These are phyloP conservation scores for Catharus minimus DNA, from an alignment of 2,113 vertebrate species.

Conservation along the genomic window DNA sequence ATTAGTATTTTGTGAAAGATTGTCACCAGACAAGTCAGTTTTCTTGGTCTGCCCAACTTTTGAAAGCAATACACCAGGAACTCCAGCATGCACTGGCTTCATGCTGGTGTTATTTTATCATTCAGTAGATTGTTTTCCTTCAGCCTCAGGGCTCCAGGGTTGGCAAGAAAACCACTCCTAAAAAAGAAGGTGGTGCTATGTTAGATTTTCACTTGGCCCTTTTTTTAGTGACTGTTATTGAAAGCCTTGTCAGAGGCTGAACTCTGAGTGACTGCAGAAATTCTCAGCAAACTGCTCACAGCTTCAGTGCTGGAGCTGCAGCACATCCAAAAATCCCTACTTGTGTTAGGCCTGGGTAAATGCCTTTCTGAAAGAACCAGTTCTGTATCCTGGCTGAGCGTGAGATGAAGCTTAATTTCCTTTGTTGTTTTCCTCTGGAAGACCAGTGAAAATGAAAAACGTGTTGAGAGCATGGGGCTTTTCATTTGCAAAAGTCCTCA, in stretches of 20 bases:
- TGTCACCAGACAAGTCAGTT: neutral
- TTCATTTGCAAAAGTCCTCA: slow-evolving; percentile 63
- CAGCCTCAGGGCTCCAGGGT: neutral
- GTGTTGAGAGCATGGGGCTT: slow-evolving; percentile 24
- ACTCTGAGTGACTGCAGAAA: neutral
- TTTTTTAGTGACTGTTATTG: neutral
- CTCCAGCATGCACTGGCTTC: neutral
- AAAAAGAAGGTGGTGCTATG: neutral
- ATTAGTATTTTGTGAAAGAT: neutral
- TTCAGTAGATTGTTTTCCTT: neutral
- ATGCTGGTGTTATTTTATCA: neutral
- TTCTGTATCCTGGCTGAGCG: slow-evolving; percentile 38
- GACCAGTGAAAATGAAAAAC: slow-evolving; percentile 39
- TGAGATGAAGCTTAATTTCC: slow-evolving; percentile 69
- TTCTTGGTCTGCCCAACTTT: neutral
- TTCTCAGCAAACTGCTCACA: neutral
- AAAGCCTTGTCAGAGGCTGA: neutral
- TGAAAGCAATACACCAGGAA: neutral
- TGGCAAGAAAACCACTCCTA: neutral
- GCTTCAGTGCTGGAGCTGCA: neutral
- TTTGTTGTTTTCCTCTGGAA: slow-evolving; percentile 52
- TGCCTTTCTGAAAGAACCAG: slow-evolving; percentile 55
- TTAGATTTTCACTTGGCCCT: neutral
- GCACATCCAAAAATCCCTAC: neutral
- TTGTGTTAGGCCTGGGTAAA: neutral